Percentiles rank a stretch among this genome's conserved stretches.
phyloP scores from a whole-genome alignment of 2,113 vertebrate species.

The Osmerus eperlanus region DNA sequence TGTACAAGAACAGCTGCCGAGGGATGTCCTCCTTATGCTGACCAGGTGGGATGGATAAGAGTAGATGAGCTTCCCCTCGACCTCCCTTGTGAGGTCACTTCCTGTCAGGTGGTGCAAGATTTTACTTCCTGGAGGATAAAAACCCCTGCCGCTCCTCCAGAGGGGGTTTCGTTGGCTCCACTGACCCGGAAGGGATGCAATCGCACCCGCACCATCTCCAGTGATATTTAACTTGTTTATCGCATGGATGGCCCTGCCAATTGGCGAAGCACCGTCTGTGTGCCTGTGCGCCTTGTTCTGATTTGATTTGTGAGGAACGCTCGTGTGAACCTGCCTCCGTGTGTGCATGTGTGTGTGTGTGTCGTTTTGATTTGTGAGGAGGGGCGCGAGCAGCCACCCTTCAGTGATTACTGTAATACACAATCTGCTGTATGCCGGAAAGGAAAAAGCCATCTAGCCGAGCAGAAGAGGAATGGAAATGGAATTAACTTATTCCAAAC shows the following conservation, averaged over 20 bases:
- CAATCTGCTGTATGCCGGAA: conserved; percentile 37
- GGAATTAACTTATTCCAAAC: conserved; percentile 16
- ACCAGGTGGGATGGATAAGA: background rate
- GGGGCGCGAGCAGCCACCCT: conserved; percentile 41
- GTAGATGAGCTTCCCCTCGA: conserved; percentile 24
- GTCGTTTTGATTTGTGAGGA: conserved; percentile 58
- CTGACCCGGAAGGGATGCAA: conserved; percentile 68
- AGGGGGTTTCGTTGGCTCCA: conserved; percentile 54
- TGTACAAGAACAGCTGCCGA: no score
- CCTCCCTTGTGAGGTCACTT: conserved; percentile 27
- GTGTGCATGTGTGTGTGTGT: conserved; percentile 37
- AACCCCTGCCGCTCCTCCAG: conserved; percentile 49
- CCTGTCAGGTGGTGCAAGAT: conserved; percentile 24
- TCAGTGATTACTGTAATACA: conserved; percentile 40
- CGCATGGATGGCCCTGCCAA: conserved; percentile 51
- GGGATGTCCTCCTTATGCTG: no score
- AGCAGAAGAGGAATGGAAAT: conserved; percentile 2
- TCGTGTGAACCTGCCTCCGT: conserved; percentile 39
- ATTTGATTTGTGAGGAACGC: conserved; percentile 55
- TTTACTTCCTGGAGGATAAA: conserved; percentile 34
- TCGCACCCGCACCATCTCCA: conserved; percentile 62
- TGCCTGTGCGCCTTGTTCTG: conserved; percentile 37
- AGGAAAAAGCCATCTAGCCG: conserved; percentile 8
- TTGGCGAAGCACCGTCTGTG: conserved; percentile 43
- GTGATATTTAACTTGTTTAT: conserved; percentile 72